phyloP scores from a whole-genome alignment of 2,797 vertebrate species.

The Kryptolebias ocellatus region DNA sequence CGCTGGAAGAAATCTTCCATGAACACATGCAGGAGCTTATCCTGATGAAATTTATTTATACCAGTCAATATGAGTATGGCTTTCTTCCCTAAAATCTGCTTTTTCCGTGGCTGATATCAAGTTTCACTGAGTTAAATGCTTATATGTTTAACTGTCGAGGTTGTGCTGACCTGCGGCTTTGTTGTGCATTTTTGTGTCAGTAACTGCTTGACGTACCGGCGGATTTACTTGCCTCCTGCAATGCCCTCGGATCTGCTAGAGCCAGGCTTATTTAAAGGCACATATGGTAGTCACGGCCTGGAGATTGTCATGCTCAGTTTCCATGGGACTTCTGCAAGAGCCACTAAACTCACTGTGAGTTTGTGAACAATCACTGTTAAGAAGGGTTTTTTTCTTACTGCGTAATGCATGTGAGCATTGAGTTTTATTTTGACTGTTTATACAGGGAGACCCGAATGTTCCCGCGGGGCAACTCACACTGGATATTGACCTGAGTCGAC shows the following conservation, averaged over 20 bases:
- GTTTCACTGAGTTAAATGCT: too few relatives aligned
- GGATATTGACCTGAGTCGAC: conserved; percentile 88
- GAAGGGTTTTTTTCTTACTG: neutral
- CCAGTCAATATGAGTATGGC: conserved; percentile 97
- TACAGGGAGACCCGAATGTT: conserved; percentile 96
- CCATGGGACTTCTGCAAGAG: conserved; percentile 87
- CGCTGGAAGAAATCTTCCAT: conserved; percentile 97
- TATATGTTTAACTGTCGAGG: too few relatives aligned
- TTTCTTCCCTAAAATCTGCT: conserved; percentile 4
- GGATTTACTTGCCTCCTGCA: conserved; percentile 94
- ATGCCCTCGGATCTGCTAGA: conserved; percentile 87
- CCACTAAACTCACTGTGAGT: conserved; percentile 96
- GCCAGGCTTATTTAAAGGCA: conserved; percentile 97
- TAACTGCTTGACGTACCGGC: conserved; percentile 97
- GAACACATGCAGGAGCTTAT: conserved; percentile 99
- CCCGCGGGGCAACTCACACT: conserved; percentile 95
- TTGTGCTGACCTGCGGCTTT: neutral
- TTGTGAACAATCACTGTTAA: neutral
- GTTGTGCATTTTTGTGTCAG: conserved; percentile 70
- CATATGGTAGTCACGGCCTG: conserved; percentile 96
- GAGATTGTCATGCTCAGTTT: conserved; percentile 99
- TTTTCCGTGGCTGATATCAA: neutral
- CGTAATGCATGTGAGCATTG: neutral
- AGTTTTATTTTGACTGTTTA: neutral
- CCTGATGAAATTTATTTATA: conserved; percentile 99